Conservation (phyloP, 1,140 invertebrate species). For the Oryctes rhinoceros region DNA sequence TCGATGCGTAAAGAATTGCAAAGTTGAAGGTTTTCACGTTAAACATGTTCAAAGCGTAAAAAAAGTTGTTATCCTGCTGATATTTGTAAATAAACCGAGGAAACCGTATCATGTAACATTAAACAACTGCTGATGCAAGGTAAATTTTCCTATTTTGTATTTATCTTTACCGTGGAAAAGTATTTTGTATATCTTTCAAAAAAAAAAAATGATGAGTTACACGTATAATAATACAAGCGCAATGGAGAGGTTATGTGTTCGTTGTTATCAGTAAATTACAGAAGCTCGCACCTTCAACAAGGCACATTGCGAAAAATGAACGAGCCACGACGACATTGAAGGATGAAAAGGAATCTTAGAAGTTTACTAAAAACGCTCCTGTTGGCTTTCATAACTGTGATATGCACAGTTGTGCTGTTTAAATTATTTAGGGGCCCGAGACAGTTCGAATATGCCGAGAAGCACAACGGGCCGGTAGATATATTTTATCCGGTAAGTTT, state of each 20-base stretch:
- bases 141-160: not conserved
- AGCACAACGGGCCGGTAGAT: not conserved
- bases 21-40: not conserved
- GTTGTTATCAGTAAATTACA: constrained; percentile 14
- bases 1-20: not conserved
- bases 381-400: constrained; percentile 53
- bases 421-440: constrained; percentile 49
- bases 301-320: constrained; percentile 18
- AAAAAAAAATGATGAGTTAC: constrained; percentile 1
- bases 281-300: not conserved
- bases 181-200: not conserved
- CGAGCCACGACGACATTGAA: constrained; percentile 33
- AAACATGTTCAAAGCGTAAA: too few species aligned
- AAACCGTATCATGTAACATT: too few species aligned
- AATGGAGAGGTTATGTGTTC: constrained; percentile 30
- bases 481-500: not conserved
- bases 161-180: constrained; percentile 23
- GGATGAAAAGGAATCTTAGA: constrained; percentile 58
- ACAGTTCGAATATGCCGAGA: not conserved
- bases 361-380: constrained; percentile 57
- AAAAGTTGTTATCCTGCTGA: too few species aligned
- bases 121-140: not conserved
- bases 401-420: constrained; percentile 56
- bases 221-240: not conserved
- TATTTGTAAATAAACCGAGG: too few species aligned